phyloP scores from a whole-genome alignment of 2,113 vertebrate genomes.

The Microtus montanus region DNA sequence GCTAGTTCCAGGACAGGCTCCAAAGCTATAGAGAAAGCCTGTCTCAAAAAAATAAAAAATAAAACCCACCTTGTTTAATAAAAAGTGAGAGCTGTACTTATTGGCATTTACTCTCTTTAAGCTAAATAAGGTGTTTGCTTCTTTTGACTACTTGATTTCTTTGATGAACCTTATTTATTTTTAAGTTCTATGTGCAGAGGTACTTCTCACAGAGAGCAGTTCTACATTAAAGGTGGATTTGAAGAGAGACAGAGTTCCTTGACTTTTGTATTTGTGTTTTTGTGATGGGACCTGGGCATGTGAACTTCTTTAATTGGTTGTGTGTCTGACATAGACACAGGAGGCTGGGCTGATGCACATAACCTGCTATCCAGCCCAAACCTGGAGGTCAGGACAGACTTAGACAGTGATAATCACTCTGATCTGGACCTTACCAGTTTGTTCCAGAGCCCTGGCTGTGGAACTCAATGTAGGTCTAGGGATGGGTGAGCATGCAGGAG shows the following conservation, averaged over 20 bases:
- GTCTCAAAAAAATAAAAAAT: too few relatives aligned
- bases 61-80: not conserved
- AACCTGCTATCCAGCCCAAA: too few relatives aligned
- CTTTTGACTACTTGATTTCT: not conserved
- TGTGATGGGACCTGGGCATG: not conserved
- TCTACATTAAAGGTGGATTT: not conserved
- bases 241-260: not conserved
- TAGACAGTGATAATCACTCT: too few relatives aligned
- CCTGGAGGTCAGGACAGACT: too few relatives aligned
- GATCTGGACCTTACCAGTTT: too few relatives aligned
- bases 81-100: not conserved
- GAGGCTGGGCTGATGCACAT: too few relatives aligned
- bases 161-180: not conserved
- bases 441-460: too few relatives aligned
- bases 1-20: too few relatives aligned
- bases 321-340: not conserved
- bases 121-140: not conserved
- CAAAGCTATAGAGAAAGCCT: too few relatives aligned
- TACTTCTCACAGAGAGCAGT: not conserved
- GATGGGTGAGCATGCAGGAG: too few relatives aligned
- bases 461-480: too few relatives aligned
- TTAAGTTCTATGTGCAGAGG: not conserved
- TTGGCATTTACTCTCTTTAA: not conserved
- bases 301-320: not conserved
- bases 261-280: not conserved